These are phyloP conservation scores for Didymodactylos carnosus DNA, from an alignment of 2,888 invertebrate species.

Conservation along the genomic window DNA sequence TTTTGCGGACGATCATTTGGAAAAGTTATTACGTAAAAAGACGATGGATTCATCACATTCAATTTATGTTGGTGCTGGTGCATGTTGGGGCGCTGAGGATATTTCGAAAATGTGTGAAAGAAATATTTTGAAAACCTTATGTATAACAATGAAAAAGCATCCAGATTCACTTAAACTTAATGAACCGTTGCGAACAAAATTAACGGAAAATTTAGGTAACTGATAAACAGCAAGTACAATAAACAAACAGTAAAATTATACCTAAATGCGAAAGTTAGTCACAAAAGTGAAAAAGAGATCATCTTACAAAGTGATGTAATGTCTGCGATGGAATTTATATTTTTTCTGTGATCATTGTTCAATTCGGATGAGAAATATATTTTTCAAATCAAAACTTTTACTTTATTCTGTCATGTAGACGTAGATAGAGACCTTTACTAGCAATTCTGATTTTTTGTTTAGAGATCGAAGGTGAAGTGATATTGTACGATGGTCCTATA, in stretches of 20 bases:
- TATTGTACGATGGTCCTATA: constrained; percentile 22
- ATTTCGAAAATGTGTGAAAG: constrained; percentile 40
- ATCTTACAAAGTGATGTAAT: too few relatives aligned
- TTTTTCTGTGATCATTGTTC: too few relatives aligned
- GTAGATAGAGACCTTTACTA: too few relatives aligned
- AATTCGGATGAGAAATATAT: too few relatives aligned
- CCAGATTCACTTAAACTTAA: constrained; percentile 37
- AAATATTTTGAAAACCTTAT: constrained; percentile 37
- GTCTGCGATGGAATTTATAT: too few relatives aligned
- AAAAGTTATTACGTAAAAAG: constrained; percentile 27
- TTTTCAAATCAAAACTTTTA: too few relatives aligned
- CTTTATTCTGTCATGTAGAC: too few relatives aligned
- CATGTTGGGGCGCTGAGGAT: constrained; percentile 42
- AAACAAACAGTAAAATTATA: too few relatives aligned
- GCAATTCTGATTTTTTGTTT: too few relatives aligned
- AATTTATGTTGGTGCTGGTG: constrained; percentile 39
- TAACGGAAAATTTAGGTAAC: constrained; percentile 9
- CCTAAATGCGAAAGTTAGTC: too few relatives aligned
- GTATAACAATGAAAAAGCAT: constrained; percentile 40
- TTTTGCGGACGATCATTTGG: constrained; percentile 33
- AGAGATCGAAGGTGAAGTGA: not conserved
- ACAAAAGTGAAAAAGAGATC: too few relatives aligned
- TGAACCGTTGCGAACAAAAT: constrained; percentile 35
- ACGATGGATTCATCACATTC: constrained; percentile 24
- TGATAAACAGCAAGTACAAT: too few relatives aligned